Percentiles rank a stretch among this genome's conserved stretches.
phyloP scores from a whole-genome alignment of 2,797 vertebrate species.

The Schizothorax lantsangensis region DNA sequence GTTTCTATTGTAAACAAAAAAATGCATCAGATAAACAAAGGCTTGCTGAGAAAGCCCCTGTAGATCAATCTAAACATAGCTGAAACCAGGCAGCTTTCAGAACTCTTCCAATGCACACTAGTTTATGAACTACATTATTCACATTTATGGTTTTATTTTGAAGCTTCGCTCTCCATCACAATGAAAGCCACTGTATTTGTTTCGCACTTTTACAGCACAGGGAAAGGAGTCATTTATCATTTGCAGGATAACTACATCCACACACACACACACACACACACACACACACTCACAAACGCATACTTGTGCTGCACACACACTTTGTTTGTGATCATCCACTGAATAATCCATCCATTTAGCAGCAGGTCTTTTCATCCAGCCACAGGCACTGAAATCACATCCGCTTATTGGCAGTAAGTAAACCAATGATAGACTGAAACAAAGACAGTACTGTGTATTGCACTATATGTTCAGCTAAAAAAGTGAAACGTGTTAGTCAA shows the following conservation, averaged over 20 bases:
- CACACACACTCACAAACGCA: not conserved
- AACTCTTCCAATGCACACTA: conserved; percentile 3
- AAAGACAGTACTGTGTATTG: not conserved
- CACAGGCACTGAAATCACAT: not conserved
- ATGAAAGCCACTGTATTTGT: conserved; percentile 20
- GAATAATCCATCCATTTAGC: conserved; percentile 10
- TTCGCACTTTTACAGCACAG: not conserved
- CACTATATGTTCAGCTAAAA: not conserved
- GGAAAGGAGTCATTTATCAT: conserved; percentile 16
- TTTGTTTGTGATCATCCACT: not conserved
- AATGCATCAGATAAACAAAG: not conserved
- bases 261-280: not conserved
- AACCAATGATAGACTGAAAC: not conserved
- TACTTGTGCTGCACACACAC: conserved; percentile 1
- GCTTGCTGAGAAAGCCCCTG: not conserved
- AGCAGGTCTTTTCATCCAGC: not conserved
- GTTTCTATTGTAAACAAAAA: not conserved
- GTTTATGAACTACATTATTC: conserved; percentile 44
- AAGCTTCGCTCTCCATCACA: conserved; percentile 32
- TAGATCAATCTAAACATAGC: not conserved
- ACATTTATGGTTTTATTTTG: conserved; percentile 37
- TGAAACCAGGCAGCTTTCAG: not conserved
- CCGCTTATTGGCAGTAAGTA: not conserved
- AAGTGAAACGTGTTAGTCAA: not conserved
- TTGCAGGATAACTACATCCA: not conserved